phyloP scores from a whole-genome alignment of 2,888 invertebrate species.

The Apantesis nais region DNA sequence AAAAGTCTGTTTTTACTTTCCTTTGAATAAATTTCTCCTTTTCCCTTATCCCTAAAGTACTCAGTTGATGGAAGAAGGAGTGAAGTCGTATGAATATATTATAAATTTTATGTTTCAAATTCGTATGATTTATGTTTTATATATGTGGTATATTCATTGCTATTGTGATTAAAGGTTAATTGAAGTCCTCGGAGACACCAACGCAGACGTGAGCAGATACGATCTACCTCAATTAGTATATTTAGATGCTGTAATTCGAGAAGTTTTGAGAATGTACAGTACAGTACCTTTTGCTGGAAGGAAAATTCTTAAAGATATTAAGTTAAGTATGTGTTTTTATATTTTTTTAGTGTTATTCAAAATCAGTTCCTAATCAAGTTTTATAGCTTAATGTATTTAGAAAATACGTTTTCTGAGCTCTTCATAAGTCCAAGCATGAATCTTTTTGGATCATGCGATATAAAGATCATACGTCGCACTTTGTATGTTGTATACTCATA shows the following conservation, averaged over 20 bases:
- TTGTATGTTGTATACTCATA: too few relatives aligned
- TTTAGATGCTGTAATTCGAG: slow-evolving; percentile 12
- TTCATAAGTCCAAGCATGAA: too few relatives aligned
- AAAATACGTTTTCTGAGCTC: too few relatives aligned
- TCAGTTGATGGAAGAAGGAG: too few relatives aligned
- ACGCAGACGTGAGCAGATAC: slow-evolving; percentile 2
- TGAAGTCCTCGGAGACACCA: slow-evolving; percentile 5
- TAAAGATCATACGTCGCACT: too few relatives aligned
- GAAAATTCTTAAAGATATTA: slow-evolving; percentile 4
- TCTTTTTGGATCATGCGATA: too few relatives aligned
- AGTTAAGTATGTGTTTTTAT: slow-evolving; percentile 7
- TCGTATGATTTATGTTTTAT: neutral
- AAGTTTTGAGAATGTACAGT: slow-evolving; percentile 3
- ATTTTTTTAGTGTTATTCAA: too few relatives aligned
- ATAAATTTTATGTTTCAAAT: neutral
- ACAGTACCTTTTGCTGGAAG: slow-evolving; percentile 12
- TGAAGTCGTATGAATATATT: neutral
- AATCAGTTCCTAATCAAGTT: too few relatives aligned
- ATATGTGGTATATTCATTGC: neutral
- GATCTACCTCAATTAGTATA: slow-evolving; percentile 10
- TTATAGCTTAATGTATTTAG: too few relatives aligned
- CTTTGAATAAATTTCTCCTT: too few relatives aligned
- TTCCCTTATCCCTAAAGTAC: neutral
- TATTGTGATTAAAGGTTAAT: slow-evolving; percentile 5
- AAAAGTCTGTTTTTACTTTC: too few relatives aligned